These are phyloP conservation scores for Struthidea cinerea DNA, from an alignment of 2,113 vertebrate genomes.

Conservation along the genomic window DNA sequence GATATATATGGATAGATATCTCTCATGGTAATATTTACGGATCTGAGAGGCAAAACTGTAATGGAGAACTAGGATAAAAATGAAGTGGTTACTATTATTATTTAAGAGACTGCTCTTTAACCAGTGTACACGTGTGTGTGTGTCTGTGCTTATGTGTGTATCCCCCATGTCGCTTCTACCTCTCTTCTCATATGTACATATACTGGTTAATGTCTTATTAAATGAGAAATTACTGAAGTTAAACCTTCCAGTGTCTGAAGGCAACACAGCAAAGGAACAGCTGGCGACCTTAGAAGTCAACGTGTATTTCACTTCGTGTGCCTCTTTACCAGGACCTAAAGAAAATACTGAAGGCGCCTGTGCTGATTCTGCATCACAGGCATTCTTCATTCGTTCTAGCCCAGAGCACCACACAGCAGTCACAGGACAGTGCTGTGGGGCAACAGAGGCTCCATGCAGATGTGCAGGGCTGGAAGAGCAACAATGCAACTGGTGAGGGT, in stretches of 20 bases:
- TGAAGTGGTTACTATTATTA: neutral
- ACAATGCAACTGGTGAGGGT: neutral
- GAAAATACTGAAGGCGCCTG: neutral
- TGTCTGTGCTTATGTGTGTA: rapidly evolving
- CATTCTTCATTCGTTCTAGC: neutral
- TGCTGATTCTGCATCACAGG: neutral
- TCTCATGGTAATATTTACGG: neutral
- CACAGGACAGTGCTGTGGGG: neutral
- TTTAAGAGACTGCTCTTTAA: neutral
- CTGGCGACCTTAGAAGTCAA: neutral
- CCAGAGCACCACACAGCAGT: neutral
- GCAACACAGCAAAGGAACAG: neutral
- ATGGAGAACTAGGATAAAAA: neutral
- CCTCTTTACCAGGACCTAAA: neutral
- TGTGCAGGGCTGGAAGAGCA: neutral
- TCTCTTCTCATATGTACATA: neutral
- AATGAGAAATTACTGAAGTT: neutral
- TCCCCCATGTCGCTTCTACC: neutral
- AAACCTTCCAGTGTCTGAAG: neutral
- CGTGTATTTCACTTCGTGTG: rapidly evolving
- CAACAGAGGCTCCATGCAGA: neutral
- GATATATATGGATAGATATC: neutral
- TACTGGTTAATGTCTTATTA: neutral
- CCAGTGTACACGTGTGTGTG: rapidly evolving
- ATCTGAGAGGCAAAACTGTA: neutral